Percentiles rank a stretch among this genome's conserved stretches.
Conservation (phyloP, 2,888 invertebrate species). For the Anthophora plumipes region DNA sequence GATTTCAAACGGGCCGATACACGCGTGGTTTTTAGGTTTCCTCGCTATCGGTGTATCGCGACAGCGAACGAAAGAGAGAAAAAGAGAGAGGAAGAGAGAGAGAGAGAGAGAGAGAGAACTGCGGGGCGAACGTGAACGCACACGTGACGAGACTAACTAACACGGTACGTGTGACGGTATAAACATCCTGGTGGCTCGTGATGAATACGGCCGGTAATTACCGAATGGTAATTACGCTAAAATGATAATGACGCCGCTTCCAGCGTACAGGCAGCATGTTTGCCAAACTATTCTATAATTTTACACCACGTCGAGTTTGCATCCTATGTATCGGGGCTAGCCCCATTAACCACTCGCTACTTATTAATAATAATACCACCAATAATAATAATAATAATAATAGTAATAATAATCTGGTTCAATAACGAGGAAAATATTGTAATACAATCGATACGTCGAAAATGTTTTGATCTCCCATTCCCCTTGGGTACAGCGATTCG, state of each 20-base stretch:
- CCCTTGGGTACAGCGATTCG: too few species aligned
- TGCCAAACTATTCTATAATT: slow-evolving; percentile 71
- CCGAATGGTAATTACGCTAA: slow-evolving; percentile 73
- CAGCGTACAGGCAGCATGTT: slow-evolving; percentile 60
- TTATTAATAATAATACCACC: slow-evolving; percentile 60
- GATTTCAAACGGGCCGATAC: neutral
- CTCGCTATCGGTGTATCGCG: slow-evolving; percentile 2
- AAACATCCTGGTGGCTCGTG: slow-evolving; percentile 62
- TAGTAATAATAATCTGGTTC: neutral
- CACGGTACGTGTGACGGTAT: slow-evolving; percentile 57
- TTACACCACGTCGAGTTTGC: slow-evolving; percentile 36
- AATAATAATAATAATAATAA: slow-evolving; percentile 12
- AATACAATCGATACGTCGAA: too few species aligned
- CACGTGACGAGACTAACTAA: slow-evolving; percentile 54
- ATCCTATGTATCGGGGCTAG: slow-evolving; percentile 46
- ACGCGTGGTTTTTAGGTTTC: slow-evolving; percentile 15
- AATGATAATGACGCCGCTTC: slow-evolving; percentile 72
- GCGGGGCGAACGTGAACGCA: slow-evolving; percentile 15
- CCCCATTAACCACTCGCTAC: slow-evolving; percentile 35
- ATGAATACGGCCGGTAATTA: slow-evolving; percentile 71
- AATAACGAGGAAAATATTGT: neutral
- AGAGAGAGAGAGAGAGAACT: too few species aligned
- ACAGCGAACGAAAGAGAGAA: too few species aligned
- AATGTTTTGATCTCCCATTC: too few species aligned
- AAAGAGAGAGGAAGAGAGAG: too few species aligned